A percentile compares a stretch with the other conserved stretches of the same genome.
phyloP scores from a whole-genome alignment of 2,888 invertebrate species.

The Rhagium mordax region DNA sequence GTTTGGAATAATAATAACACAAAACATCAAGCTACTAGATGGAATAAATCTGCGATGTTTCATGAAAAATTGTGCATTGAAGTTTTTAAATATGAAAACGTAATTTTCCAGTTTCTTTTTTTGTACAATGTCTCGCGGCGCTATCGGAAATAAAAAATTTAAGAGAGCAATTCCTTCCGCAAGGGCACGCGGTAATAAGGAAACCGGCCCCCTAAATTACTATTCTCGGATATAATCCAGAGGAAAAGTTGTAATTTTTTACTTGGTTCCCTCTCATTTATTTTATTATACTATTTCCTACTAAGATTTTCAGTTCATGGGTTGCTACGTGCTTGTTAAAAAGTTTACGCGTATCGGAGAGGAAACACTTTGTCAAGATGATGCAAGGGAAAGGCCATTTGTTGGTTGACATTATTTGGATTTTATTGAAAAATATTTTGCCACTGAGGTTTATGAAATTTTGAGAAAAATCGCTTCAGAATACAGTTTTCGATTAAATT shows the following conservation, averaged over 20 bases:
- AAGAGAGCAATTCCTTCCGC: background rate
- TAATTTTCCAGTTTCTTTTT: too few relatives aligned
- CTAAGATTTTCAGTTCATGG: background rate
- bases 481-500: too few relatives aligned
- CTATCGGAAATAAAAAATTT: background rate
- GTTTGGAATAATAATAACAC: too few relatives aligned
- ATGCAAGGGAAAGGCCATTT: background rate
- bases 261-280: background rate
- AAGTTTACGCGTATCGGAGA: background rate
- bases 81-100: too few relatives aligned
- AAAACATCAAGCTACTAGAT: too few relatives aligned
- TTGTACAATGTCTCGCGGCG: too few relatives aligned
- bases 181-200: background rate
- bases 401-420: background rate
- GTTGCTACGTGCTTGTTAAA: background rate
- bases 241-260: conserved; percentile 2
- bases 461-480: too few relatives aligned
- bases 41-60: too few relatives aligned
- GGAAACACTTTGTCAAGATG: background rate
- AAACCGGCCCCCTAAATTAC: background rate
- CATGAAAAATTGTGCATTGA: too few relatives aligned
- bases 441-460: background rate
- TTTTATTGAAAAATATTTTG: background rate
- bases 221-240: background rate
- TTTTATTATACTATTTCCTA: conserved; percentile 6